Conservation (phyloP, 2,888 invertebrate species). For the Drosophila buzzatii region DNA sequence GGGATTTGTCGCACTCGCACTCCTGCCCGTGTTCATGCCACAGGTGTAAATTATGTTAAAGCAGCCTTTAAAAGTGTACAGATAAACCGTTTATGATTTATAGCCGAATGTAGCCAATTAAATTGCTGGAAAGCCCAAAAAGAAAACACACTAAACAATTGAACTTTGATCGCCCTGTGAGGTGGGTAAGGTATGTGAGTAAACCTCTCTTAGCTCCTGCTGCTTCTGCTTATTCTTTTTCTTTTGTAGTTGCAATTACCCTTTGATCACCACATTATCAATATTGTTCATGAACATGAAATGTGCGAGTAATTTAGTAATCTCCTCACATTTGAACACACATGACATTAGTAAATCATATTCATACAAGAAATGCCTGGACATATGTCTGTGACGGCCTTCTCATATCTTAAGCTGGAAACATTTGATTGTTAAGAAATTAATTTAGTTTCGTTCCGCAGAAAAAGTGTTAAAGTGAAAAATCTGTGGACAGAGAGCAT, state of each 20-base stretch:
- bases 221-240: background rate
- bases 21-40: background rate
- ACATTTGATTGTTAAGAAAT: background rate
- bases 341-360: background rate
- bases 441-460: background rate
- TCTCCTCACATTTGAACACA: background rate
- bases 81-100: slow-evolving; percentile 46
- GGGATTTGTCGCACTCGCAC: slow-evolving; percentile 32
- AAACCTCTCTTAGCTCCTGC: slow-evolving; percentile 11
- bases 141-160: slow-evolving; percentile 2
- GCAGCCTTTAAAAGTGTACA: slow-evolving; percentile 27
- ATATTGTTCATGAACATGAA: background rate
- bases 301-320: background rate
- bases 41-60: slow-evolving; percentile 49
- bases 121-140: slow-evolving; percentile 36
- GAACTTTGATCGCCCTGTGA: slow-evolving; percentile 23
- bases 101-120: slow-evolving; percentile 37
- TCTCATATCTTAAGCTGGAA: background rate
- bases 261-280: background rate
- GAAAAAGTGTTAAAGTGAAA: no score
- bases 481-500: no score
- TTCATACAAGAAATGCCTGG: background rate
- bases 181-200: slow-evolving; percentile 21
- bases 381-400: no score
- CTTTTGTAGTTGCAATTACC: background rate